Base-by-base conservation (phyloP, 2,888 invertebrate genomes). In the Sipha maydis region DNA sequence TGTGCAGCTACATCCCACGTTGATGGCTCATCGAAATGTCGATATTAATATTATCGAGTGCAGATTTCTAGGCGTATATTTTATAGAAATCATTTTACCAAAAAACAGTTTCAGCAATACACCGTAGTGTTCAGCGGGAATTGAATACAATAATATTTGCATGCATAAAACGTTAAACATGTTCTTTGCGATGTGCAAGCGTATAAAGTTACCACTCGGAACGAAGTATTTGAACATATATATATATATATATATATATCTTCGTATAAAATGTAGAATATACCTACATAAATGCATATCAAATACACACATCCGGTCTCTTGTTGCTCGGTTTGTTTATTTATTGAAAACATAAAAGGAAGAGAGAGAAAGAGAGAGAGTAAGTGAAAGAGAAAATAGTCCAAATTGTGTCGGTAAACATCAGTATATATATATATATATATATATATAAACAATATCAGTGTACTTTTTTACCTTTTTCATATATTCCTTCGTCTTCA, bases 301-400 rank as follows among this genome's bases (percentile, higher is more conserved):
- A n/a, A n/a, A n/a, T 54, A 54, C 31, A 21, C 31, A 48, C 78
- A 28, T 31, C 78, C 56, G 78, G 54, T 78, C 78, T 78, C 78
- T 78, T 78, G 78, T 78, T 78, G 78, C 78, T 78, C 34, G 78
- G 78, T 78, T 56, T 31, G 78, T 56, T 78, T 78, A 28, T 71
- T 28, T 71, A 17, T 28, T 28, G 71, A 71, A 71, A 71, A 71
- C 9, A 31, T 71, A 71, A 31, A 71, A 69, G n/a, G 67, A 25
- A 69, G 14, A 71, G 28, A 71, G 28, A 71, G 14, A 48, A 0
- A 14, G 48, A 14, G 48, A 48, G 48, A 48, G 48, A 48, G 48
- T 31, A 14, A 71, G 17, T 28, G 14, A 48, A 14, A 48, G 48
- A 48, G 48, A 71, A 31, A 71, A 71, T 28, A 28, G 14, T 71